These are phyloP conservation scores for Cuculus canorus DNA, from an alignment of 2,797 vertebrate genomes.

Conservation along the genomic window DNA sequence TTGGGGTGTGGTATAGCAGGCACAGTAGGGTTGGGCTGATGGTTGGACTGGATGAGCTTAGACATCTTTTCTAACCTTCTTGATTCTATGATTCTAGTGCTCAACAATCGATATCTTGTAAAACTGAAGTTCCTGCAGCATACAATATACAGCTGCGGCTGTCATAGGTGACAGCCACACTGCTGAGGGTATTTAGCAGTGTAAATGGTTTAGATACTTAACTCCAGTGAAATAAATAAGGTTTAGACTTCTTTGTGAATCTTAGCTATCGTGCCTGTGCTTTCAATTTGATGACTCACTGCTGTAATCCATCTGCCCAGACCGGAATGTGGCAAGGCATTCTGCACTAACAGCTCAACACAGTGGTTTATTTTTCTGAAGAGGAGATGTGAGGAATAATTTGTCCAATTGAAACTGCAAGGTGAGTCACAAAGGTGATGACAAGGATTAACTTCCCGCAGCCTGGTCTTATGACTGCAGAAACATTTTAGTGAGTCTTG, in stretches of 20 bases:
- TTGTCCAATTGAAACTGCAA: not conserved
- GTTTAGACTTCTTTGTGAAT: not conserved
- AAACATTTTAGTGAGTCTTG: not conserved
- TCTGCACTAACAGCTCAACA: not conserved
- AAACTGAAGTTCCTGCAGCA: not conserved
- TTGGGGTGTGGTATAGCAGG: too few species aligned
- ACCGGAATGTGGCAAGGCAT: constrained; percentile 20
- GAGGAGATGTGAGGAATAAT: constrained; percentile 9
- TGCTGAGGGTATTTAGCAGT: not conserved
- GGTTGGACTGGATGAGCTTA: too few species aligned
- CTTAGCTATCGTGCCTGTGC: not conserved
- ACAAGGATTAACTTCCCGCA: constrained; percentile 23
- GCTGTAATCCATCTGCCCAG: not conserved
- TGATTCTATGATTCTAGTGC: not conserved
- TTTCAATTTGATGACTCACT: constrained; percentile 16
- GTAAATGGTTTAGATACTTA: not conserved
- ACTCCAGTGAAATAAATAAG: not conserved
- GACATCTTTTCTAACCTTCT: too few species aligned
- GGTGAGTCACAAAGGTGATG: constrained; percentile 36
- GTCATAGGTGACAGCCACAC: not conserved
- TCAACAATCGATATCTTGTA: not conserved
- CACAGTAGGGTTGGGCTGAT: too few species aligned
- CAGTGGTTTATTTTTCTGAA: not conserved
- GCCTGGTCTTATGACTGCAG: not conserved
- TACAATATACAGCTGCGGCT: not conserved